These are phyloP conservation scores for Physocephala rufipes DNA, from an alignment of 2,888 invertebrate species.

Conservation along the genomic window DNA sequence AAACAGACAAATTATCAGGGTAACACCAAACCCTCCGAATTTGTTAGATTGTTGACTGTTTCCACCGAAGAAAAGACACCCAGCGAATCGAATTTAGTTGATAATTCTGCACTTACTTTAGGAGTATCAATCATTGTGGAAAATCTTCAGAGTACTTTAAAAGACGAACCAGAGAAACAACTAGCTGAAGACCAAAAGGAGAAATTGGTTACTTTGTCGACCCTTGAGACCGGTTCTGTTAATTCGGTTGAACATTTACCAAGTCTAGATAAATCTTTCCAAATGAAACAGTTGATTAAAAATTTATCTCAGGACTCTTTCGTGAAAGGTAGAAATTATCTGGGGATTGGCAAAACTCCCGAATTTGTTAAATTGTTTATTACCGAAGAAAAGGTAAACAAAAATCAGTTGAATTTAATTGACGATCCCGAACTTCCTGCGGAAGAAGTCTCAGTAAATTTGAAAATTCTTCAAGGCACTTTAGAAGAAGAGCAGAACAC, in stretches of 20 bases:
- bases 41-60: neutral
- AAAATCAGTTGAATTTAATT: too few relatives aligned
- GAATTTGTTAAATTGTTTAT: neutral
- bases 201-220: neutral
- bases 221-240: neutral
- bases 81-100: too few relatives aligned
- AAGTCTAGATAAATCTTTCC: neutral
- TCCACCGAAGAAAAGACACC: too few relatives aligned
- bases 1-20: neutral
- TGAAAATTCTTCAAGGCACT: neutral
- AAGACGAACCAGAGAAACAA: neutral
- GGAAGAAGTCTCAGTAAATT: neutral
- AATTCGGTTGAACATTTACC: neutral
- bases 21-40: neutral
- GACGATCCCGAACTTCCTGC: too few relatives aligned
- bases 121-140: neutral
- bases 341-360: neutral
- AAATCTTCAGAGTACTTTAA: neutral
- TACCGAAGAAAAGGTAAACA: too few relatives aligned
- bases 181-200: neutral
- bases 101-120: too few relatives aligned
- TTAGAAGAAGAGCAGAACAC: neutral
- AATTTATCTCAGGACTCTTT: constrained; percentile 1
- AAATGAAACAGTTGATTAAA: neutral
- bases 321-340: neutral